These are phyloP conservation scores for Crotalus helleri DNA, from an alignment of 2,113 vertebrate genomes.

Conservation along the genomic window DNA sequence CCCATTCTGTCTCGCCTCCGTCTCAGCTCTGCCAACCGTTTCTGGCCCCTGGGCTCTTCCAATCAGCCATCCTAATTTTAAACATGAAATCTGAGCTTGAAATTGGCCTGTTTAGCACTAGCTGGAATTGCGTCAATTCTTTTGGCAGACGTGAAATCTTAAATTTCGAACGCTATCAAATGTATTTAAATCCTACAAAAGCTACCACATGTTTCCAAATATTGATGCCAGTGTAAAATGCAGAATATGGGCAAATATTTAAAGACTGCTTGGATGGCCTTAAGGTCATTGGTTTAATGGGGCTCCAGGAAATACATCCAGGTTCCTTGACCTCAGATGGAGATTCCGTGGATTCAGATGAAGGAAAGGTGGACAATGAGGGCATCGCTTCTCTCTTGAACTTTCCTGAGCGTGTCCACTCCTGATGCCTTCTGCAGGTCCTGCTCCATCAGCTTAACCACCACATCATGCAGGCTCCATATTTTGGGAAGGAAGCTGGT, in stretches of 20 bases:
- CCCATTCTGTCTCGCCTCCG: neutral
- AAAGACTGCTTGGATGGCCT: neutral
- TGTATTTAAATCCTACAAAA: neutral
- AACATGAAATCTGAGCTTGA: neutral
- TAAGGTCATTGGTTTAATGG: neutral
- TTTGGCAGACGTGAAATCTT: neutral
- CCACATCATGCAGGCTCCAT: neutral
- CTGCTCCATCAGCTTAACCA: neutral
- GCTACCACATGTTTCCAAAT: neutral
- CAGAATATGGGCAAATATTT: neutral
- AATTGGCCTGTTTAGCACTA: neutral
- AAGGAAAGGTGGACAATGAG: neutral
- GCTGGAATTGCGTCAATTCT: neutral
- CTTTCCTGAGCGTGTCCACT: neutral
- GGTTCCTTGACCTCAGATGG: neutral
- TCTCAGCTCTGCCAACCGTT: neutral
- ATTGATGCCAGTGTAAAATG: neutral
- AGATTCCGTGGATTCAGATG: neutral
- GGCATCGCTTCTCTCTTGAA: neutral
- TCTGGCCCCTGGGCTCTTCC: neutral
- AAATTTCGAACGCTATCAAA: neutral
- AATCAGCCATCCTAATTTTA: neutral
- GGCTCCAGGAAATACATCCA: neutral
- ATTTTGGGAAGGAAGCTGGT: neutral
- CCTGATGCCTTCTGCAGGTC: neutral